Evolutionary conservation across 2,888 invertebrate species (phyloP), one percentile per base, ranked within the genome.

Genomic region (Dryadula phaetusa): DNA sequence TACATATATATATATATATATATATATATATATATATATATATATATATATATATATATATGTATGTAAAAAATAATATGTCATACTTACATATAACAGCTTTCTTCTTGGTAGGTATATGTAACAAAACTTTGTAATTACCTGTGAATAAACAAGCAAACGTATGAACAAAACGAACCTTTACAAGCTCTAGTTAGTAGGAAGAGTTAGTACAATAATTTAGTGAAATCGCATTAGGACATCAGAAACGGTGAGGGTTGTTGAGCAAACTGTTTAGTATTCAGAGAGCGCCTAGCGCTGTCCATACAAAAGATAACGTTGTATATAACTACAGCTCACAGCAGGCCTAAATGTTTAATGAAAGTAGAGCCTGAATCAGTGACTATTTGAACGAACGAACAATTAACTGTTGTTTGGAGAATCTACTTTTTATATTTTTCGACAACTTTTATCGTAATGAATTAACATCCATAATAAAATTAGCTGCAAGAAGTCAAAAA

Each of bases 231-330:
- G 62, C 63, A 72, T 66, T 72, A 72, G 73, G 71, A 61, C 64
- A 69, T 67, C 67, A 70, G 44, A 56, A 62, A 8, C 69, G 62
- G 64, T 61, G 72, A 77, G 81, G 81, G 77, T 79, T 82, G 80
- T 80, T 77, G 75, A 70, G 72, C 74, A 72, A 69, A 63, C 75
- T 77, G 76, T 72, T 88, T 86, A 84, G 82, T 82, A 90, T 88
- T 87, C 89, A 75, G 76, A 72, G 73, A 75, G 74, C 74, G 72
- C 72, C 78, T 76, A 76, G 75, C 75, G 73, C 73, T 72, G 78
- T 79, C 47, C 61, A 54, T 66, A 64, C 52, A 49, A 54, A 60
- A 66, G 69, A 74, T 72, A 76, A 78, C 81, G 82, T 81, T 81
- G 79, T 79, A 75, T 74, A 72, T 70, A 76, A 77, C 75, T 77